Base-by-base conservation (phyloP, 1,140 invertebrate species). In the Heliothis virescens region DNA sequence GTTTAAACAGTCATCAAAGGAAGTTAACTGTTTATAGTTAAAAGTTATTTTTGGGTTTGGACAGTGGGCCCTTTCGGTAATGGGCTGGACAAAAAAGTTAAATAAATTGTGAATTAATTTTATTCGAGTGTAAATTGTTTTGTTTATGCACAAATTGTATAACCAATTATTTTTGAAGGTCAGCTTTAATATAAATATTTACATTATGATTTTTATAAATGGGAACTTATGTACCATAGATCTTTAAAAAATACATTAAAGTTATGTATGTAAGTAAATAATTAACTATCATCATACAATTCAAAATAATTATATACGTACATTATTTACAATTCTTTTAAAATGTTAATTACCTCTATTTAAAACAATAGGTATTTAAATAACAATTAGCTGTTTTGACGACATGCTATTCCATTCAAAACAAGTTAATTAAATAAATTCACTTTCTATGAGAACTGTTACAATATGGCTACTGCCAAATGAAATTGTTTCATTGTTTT, bases 41-140 rank as follows among this genome's bases (percentile, higher is more conserved):
- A 41, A 63, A 53, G 67, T 71, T 71, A 71, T 71, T 71, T 71
- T 52, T 26, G 41, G 67, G 4, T 15, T 9, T 71, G 67, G 48
- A 71, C 67, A n/a, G 67, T 71, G 67, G n/a, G 63, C 48, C 4
- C 1, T 3, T 53, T 47, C 12, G 15, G 7, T 71, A 15, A 53
- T 29, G 18, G 48, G 13, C 12, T 26, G 48, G 48, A 52, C 47
- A 67, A 71, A 71, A 71, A 47, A 7, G 34, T 41, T 41, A 1
- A 7, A 34, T 3, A 34, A 41, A 41, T 4, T 41, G 34, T 41
- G 34, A 34, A 34, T n/a, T 34, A 7, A 2, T 34, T 34, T 34
- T 41, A 9, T 41, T 41, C 34, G 34, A 1, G 34, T 41, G 0
- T 41, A 41, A 41, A 9, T 41, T 41, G 5, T 41, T 34, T 34